phyloP scores from a whole-genome alignment of 2,113 vertebrate species.

The Tachysurus vachellii region DNA sequence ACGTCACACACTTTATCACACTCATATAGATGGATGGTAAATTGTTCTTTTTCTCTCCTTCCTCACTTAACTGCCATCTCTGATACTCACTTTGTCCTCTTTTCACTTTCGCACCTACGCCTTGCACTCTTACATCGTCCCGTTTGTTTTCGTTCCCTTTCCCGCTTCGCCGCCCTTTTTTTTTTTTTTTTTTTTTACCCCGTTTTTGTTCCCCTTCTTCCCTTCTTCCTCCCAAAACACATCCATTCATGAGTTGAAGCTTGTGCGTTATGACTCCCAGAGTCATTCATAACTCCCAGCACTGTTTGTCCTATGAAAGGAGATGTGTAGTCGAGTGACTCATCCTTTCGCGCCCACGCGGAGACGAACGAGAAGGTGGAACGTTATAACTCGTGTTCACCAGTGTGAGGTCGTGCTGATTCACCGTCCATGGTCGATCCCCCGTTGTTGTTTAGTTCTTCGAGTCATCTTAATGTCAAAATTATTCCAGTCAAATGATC shows the following conservation, averaged over 20 bases:
- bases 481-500: background rate
- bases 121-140: background rate
- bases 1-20: constrained; percentile 1
- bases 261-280: constrained; percentile 25
- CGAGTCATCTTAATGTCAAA: background rate
- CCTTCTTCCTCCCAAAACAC: constrained; percentile 42
- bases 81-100: background rate
- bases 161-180: background rate
- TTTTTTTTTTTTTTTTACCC: background rate
- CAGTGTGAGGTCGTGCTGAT: background rate
- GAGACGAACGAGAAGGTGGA: constrained; percentile 21
- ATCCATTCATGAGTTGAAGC: constrained; percentile 54
- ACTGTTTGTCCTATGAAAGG: constrained; percentile 22
- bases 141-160: background rate
- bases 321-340: constrained; percentile 28
- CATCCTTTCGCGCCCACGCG: constrained; percentile 16
- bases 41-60: background rate
- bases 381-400: constrained; percentile 22
- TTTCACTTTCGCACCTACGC: background rate
- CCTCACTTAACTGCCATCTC: background rate
- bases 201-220: background rate
- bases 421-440: constrained; percentile 26
- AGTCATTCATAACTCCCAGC: constrained; percentile 17
- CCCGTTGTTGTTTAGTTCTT: background rate
- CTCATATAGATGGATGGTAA: constrained; percentile 43